Evolutionary conservation across 1,140 invertebrate species (phyloP).

Genomic region (Linepithema humile): DNA sequence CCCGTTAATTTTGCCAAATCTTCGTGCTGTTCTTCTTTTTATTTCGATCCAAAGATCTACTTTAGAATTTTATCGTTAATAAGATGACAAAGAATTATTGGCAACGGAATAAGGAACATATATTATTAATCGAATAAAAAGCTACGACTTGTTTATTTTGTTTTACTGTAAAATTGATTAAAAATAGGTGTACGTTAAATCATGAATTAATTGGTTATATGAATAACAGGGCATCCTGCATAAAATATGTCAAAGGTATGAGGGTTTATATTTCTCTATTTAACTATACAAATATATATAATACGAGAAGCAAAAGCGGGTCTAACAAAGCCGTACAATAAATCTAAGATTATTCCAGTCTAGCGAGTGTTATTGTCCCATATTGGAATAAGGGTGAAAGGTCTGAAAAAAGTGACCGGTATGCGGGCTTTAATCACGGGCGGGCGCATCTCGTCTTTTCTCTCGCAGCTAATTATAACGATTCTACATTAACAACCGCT

Average conservation of each 20-base stretch:
- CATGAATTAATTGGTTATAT: neutral
- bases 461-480: conserved; percentile 71
- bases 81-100: neutral
- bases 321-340: conserved; percentile 32
- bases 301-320: neutral
- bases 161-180: too few species aligned
- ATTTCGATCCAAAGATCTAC: neutral
- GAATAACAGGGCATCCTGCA: neutral
- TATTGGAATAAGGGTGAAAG: conserved; percentile 13
- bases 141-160: neutral
- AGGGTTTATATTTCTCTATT: neutral
- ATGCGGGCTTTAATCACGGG: conserved; percentile 1
- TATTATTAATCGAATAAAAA: neutral
- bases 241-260: neutral
- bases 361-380: conserved; percentile 31
- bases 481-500: conserved; percentile 70
- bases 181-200: neutral
- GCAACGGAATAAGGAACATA: neutral
- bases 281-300: conserved; percentile 11
- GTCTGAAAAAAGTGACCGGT: conserved; percentile 22
- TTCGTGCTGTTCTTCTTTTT: neutral
- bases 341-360: neutral
- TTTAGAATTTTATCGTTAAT: neutral
- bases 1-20: conserved; percentile 5
- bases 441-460: conserved; percentile 4